A percentile compares a stretch with the other conserved stretches of the same genome.
phyloP scores from a whole-genome alignment of 2,113 vertebrate species.

The Chloebia gouldiae region DNA sequence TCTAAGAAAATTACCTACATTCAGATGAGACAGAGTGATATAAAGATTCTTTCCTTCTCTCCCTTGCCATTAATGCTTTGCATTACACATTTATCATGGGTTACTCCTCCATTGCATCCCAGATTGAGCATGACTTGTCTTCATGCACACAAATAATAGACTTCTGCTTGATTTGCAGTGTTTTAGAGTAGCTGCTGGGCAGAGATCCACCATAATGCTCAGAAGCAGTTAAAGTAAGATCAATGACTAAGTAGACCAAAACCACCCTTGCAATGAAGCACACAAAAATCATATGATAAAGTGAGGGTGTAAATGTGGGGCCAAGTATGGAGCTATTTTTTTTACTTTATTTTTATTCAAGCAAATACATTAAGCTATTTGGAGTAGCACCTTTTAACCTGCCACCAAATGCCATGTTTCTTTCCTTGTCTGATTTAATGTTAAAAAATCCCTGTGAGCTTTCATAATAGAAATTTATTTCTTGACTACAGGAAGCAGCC shows the following conservation, averaged over 20 bases:
- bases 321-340: neutral
- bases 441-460: neutral
- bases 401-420: neutral
- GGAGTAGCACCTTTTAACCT: neutral
- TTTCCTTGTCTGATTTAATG: neutral
- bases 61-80: neutral
- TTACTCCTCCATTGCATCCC: neutral
- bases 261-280: neutral
- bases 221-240: neutral
- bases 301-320: neutral
- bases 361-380: neutral
- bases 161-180: neutral
- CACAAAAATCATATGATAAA: neutral
- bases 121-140: neutral
- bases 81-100: neutral
- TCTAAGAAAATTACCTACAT: neutral
- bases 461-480: neutral
- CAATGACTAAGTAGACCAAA: neutral
- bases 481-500: constrained; percentile 30
- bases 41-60: neutral
- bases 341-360: neutral
- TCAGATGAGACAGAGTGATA: neutral
- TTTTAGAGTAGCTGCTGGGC: neutral
- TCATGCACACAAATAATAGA: neutral
- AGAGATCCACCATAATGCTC: neutral